Evolutionary conservation across 1,140 invertebrate genomes (phyloP).

Genomic region (Drosophila serrata): DNA sequence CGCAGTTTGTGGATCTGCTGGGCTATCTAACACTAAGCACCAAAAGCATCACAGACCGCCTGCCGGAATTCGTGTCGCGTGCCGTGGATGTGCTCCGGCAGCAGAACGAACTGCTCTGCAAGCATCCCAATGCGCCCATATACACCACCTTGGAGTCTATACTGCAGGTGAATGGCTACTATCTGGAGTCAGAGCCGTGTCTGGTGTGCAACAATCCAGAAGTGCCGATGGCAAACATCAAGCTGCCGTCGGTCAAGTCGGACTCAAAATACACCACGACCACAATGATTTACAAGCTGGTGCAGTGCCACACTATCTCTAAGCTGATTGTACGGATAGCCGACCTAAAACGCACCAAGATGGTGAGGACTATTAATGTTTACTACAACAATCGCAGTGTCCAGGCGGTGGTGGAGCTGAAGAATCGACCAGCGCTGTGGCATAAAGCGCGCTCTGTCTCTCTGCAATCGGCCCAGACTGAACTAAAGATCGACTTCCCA

Average conservation of each 20-base stretch:
- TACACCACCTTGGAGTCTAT: constrained; percentile 96
- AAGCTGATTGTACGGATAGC: constrained; percentile 96
- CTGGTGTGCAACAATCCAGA: constrained; percentile 99
- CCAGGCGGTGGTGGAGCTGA: constrained; percentile 98
- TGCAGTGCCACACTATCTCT: constrained; percentile 97
- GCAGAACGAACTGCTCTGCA: constrained; percentile 94
- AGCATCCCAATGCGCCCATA: constrained; percentile 97
- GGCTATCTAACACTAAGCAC: constrained; percentile 97
- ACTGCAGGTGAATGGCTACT: constrained; percentile 98
- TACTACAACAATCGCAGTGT: constrained; percentile 98
- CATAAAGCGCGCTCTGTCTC: constrained; percentile 97
- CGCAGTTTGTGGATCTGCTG: constrained; percentile 98
- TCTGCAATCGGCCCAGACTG: constrained; percentile 95
- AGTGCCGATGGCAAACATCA: constrained; percentile 95
- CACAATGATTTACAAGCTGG: constrained; percentile 98
- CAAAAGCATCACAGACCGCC: constrained; percentile 85
- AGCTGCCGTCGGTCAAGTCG: constrained; percentile 96
- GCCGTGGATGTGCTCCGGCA: constrained; percentile 93
- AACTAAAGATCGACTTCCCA: constrained; percentile 97
- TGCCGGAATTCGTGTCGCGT: constrained; percentile 93
- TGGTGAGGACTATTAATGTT: constrained; percentile 98
- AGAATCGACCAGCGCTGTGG: constrained; percentile 95
- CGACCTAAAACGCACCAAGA: constrained; percentile 98
- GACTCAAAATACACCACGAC: constrained; percentile 99
- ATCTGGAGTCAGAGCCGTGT: constrained; percentile 98